Conservation (phyloP, 2,888 invertebrate genomes). For the Chloroclystis v-ata region DNA sequence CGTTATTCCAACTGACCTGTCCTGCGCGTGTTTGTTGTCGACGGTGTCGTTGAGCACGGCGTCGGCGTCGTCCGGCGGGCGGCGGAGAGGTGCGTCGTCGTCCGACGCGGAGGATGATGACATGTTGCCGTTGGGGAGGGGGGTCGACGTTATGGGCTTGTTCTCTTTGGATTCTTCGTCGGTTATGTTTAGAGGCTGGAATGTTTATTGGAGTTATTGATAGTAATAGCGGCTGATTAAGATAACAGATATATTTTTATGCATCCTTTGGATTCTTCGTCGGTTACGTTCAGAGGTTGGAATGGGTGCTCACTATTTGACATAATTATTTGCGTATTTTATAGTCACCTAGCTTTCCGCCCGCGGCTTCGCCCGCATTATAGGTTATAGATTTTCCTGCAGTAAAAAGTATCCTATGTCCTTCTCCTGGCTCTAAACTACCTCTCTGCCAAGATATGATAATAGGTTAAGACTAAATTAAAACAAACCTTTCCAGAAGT, state of each 20-base stretch:
- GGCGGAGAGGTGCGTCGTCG: conserved; percentile 62
- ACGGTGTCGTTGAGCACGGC: conserved; percentile 43
- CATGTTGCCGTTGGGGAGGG: conserved; percentile 56
- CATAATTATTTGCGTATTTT: no score
- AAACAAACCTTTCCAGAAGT: conserved; percentile 58
- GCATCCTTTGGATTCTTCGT: conserved; percentile 73
- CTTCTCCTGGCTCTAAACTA: no score
- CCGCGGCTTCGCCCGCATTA: no score
- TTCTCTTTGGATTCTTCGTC: conserved; percentile 75
- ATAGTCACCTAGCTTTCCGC: no score
- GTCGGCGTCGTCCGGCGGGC: conserved; percentile 48
- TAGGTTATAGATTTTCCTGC: no score
- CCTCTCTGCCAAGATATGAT: no score
- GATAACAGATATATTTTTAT: no score
- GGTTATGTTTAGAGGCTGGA: conserved; percentile 61
- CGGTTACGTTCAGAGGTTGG: conserved; percentile 64
- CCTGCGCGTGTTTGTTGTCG: conserved; percentile 45
- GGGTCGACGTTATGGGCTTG: conserved; percentile 71
- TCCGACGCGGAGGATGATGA: conserved; percentile 56
- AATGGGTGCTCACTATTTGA: no score
- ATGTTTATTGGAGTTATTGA: no score
- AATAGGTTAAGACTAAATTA: no score
- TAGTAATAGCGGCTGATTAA: no score
- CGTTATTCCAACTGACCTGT: conserved; percentile 43
- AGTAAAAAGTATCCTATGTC: no score